Conservation (phyloP, 2,113 vertebrate species). For the Xiphias gladius region DNA sequence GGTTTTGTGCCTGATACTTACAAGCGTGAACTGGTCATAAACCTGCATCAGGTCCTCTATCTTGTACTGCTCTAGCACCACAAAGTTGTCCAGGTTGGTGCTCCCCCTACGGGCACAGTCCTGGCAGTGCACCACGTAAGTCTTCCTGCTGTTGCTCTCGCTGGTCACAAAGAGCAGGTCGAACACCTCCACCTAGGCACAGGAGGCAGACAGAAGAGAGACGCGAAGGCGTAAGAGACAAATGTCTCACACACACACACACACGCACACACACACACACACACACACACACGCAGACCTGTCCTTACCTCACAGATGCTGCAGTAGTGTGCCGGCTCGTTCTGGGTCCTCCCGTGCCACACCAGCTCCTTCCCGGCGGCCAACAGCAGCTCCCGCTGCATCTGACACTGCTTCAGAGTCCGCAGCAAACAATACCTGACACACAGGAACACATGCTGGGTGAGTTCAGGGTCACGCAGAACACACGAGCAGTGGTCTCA, state of each 20-base stretch:
- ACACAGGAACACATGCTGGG: neutral
- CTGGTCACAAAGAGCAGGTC: constrained; percentile 95
- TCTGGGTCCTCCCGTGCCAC: constrained; percentile 93
- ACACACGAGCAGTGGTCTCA: too few relatives aligned
- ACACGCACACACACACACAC: neutral
- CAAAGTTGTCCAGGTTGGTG: constrained; percentile 93
- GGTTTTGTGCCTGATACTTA: constrained; percentile 82
- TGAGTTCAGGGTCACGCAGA: neutral
- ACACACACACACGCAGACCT: neutral
- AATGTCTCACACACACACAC: neutral
- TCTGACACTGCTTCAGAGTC: constrained; percentile 96
- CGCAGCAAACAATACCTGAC: constrained; percentile 94
- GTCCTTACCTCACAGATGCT: constrained; percentile 94
- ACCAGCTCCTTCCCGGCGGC: constrained; percentile 91
- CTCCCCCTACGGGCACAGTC: constrained; percentile 94
- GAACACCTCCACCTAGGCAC: constrained; percentile 94
- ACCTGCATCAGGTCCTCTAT: constrained; percentile 96
- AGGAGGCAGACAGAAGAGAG: constrained; percentile 23
- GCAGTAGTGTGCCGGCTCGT: constrained; percentile 97
- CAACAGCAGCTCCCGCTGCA: constrained; percentile 91
- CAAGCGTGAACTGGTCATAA: constrained; percentile 99
- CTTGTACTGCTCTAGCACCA: constrained; percentile 99
- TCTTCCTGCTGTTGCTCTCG: constrained; percentile 94
- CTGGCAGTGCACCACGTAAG: constrained; percentile 95
- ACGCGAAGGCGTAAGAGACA: neutral